Evolutionary conservation across 92 coral and sea anemone species (phyloP), one percentile per base, ranked within the genome.

Genomic region (Palythoa grandiflora): DNA sequence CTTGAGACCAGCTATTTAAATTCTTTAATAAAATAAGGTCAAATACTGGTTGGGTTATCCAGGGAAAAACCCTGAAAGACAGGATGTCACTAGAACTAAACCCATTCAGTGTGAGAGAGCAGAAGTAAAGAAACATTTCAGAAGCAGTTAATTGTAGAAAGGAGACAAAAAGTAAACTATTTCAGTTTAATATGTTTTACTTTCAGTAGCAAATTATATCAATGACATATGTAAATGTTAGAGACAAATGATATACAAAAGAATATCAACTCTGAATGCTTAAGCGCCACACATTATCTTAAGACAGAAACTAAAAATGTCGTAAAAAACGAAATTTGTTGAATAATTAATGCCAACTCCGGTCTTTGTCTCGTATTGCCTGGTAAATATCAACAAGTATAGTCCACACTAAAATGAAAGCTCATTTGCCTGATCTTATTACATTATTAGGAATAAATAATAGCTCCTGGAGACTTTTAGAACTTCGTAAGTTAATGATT

Each of bases 341-440:
- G 55, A 81, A 81, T 81, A 66, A 66, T 81, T 81, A 81, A 81
- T 81, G 37, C 9, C 59, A 39, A 63, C 12, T 48, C 20, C 48
- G 50, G 86, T 68, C 86, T 81, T 81, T 81, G 86, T 81, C 75
- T 81, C 44, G 66, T n/a, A 68, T 65, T 79, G 76, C 71, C 63
- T 52, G 40, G 15, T 81, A 81, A 81, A 40, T 52, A 76, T 50
- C 44, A 35, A 50, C 80, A 51, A 51, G 2, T 14, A 35, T 0
- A 12, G 75, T 36, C 39, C 57, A 57, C n/a, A 78, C 37, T 12
- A 40, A 35, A 36, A 78, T 9, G 37, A 57, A 13, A 44, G 12
- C 60, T 66, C 86, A 65, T 50, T 47, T 38, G 9, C 17, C 53
- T 63, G 85, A 36, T 39, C 39, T 19, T 14, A 1, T 35, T 1